Percentiles rank a stretch among this genome's conserved stretches.
Conservation (phyloP, 2,888 invertebrate genomes). For the Drosophila emarginata region DNA sequence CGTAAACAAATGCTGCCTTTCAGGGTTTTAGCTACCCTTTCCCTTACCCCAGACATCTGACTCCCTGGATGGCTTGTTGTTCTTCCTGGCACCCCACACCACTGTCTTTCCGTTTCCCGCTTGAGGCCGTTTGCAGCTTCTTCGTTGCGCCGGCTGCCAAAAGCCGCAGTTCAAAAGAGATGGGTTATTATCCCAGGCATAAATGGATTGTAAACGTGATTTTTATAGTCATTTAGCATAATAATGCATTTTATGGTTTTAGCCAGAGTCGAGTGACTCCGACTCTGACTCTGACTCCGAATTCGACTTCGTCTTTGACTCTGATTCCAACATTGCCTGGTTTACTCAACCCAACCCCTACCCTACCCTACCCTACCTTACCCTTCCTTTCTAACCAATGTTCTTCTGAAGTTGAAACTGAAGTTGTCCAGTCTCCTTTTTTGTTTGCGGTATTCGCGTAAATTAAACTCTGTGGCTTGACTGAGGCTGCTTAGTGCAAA, state of each 20-base stretch:
- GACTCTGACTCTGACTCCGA: not conserved
- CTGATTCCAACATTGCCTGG: no score
- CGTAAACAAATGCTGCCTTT: conserved; percentile 80
- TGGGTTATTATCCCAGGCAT: conserved; percentile 80
- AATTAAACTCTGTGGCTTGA: conserved; percentile 54
- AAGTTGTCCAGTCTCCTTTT: not conserved
- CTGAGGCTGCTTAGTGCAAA: conserved; percentile 57
- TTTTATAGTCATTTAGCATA: conserved; percentile 82
- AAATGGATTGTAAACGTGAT: conserved; percentile 82
- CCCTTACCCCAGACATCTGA: conserved; percentile 25
- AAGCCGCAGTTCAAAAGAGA: conserved; percentile 61
- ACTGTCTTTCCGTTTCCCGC: not conserved
- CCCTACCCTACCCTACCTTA: not conserved
- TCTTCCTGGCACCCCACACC: not conserved
- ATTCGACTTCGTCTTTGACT: not conserved
- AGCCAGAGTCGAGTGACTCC: conserved; percentile 37
- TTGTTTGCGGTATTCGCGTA: conserved; percentile 25
- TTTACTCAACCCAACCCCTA: not conserved
- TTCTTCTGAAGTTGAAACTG: not conserved
- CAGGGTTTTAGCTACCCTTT: conserved; percentile 57
- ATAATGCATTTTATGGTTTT: conserved; percentile 80
- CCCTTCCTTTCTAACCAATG: not conserved
- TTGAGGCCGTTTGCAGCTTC: conserved; percentile 7
- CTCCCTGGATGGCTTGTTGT: not conserved
- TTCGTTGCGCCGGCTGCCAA: conserved; percentile 13